Evolutionary conservation across 2,888 invertebrate species (phyloP).

Genomic region (Cactoblastis cactorum): DNA sequence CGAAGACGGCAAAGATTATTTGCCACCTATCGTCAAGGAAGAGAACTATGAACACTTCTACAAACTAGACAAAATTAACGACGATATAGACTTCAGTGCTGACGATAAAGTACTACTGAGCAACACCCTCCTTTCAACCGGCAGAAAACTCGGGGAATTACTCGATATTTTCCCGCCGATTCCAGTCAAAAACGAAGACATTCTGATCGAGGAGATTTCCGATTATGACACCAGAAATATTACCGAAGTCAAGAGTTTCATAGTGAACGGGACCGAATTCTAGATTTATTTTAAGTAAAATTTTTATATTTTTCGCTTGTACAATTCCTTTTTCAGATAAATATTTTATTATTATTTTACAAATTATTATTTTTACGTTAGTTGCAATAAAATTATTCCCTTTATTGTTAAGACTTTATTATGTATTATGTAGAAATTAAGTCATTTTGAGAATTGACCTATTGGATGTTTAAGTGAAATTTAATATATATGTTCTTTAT

Average conservation of each 20-base stretch:
- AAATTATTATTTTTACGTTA: conserved; percentile 31
- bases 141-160: conserved; percentile 62
- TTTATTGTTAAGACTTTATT: conserved; percentile 25
- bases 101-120: conserved; percentile 43
- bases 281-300: conserved; percentile 32
- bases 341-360: conserved; percentile 45
- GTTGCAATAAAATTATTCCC: conserved; percentile 56
- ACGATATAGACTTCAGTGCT: conserved; percentile 34
- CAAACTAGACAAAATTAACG: conserved; percentile 47
- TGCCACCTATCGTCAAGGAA: conserved; percentile 62
- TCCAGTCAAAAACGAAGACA: conserved; percentile 63
- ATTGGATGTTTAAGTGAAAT: conserved; percentile 17
- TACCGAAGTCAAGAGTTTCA: conserved; percentile 63
- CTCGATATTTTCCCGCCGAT: conserved; percentile 57
- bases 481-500: conserved; percentile 29
- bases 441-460: conserved; percentile 9
- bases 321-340: conserved; percentile 38
- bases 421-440: conserved; percentile 22
- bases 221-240: conserved; percentile 59
- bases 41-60: conserved; percentile 60
- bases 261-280: conserved; percentile 55
- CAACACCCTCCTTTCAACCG: conserved; percentile 56
- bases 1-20: conserved; percentile 60
- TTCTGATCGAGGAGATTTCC: conserved; percentile 61
- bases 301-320: conserved; percentile 31